phyloP scores from a whole-genome alignment of 2,797 vertebrate species.

The Periophthalmus magnuspinnatus region DNA sequence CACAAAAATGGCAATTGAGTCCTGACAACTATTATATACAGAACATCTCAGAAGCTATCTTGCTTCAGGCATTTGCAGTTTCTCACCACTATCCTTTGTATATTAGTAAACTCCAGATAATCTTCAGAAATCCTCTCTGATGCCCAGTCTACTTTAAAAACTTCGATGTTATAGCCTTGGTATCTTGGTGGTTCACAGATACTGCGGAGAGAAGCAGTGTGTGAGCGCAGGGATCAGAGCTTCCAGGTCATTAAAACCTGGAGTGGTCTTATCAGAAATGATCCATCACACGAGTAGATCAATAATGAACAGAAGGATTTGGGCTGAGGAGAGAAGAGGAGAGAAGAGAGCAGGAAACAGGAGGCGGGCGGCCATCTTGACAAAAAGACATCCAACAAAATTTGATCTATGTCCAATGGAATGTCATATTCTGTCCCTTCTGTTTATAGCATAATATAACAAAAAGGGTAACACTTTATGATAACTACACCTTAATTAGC shows the following conservation, averaged over 20 bases:
- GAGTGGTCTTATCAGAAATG: slow-evolving; percentile 62
- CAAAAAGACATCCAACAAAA: neutral
- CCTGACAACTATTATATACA: neutral
- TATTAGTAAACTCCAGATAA: slow-evolving; percentile 26
- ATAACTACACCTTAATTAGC: no score
- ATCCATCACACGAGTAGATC: slow-evolving; percentile 67
- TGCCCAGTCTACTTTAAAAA: slow-evolving; percentile 4
- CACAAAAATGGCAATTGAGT: neutral
- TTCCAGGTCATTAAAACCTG: slow-evolving; percentile 74
- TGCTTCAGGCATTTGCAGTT: slow-evolving; percentile 3
- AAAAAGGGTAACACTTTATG: no score
- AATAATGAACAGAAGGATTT: slow-evolving; percentile 66
- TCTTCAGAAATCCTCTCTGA: slow-evolving; percentile 20
- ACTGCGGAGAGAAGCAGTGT: slow-evolving; percentile 29
- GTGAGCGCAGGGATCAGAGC: slow-evolving; percentile 47
- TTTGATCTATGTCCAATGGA: neutral
- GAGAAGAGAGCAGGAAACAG: slow-evolving; percentile 32
- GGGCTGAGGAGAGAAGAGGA: slow-evolving; percentile 35
- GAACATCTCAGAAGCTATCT: neutral
- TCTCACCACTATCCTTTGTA: slow-evolving; percentile 11
- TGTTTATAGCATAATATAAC: neutral
- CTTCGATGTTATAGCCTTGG: neutral
- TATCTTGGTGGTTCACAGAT: slow-evolving; percentile 9
- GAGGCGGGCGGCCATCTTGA: slow-evolving; percentile 7
- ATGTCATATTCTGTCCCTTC: neutral